Evolutionary conservation across 2,888 invertebrate genomes (phyloP).

Genomic region (Shargacucullia verbasci): DNA sequence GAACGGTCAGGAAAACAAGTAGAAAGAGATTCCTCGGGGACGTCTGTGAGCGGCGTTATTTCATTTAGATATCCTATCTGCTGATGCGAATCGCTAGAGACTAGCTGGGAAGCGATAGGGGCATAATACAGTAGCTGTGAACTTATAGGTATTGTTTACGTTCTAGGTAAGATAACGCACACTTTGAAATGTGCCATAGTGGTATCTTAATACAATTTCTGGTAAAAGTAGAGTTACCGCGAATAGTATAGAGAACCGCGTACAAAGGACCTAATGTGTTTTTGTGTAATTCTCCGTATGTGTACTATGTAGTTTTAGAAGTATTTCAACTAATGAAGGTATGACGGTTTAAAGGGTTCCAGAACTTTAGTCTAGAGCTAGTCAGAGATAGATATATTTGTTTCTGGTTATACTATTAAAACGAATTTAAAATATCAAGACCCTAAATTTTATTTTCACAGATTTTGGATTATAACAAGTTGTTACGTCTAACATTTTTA

Average conservation of each 20-base stretch:
- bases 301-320: too few relatives aligned
- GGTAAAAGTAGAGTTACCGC: not conserved
- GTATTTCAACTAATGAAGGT: too few relatives aligned
- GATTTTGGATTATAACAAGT: slow-evolving; percentile 10
- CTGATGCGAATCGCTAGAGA: slow-evolving; percentile 30
- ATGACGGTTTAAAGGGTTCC: too few relatives aligned
- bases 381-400: too few relatives aligned
- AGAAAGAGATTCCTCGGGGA: slow-evolving; percentile 37
- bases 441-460: slow-evolving; percentile 1
- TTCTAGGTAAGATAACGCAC: not conserved
- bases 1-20: slow-evolving; percentile 32
- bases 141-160: not conserved
- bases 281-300: not conserved
- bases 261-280: not conserved
- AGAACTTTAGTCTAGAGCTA: too few relatives aligned
- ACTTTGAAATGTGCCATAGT: not conserved
- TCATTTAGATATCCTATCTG: slow-evolving; percentile 51
- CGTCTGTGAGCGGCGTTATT: slow-evolving; percentile 52
- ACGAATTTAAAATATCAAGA: not conserved
- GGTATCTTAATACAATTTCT: not conserved
- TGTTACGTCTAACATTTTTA: slow-evolving; percentile 36
- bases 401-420: too few relatives aligned
- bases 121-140: not conserved
- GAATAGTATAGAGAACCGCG: not conserved
- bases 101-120: not conserved